These are phyloP conservation scores for Steinernema feltiae DNA, from an alignment of 1,140 invertebrate species.

Conservation along the genomic window DNA sequence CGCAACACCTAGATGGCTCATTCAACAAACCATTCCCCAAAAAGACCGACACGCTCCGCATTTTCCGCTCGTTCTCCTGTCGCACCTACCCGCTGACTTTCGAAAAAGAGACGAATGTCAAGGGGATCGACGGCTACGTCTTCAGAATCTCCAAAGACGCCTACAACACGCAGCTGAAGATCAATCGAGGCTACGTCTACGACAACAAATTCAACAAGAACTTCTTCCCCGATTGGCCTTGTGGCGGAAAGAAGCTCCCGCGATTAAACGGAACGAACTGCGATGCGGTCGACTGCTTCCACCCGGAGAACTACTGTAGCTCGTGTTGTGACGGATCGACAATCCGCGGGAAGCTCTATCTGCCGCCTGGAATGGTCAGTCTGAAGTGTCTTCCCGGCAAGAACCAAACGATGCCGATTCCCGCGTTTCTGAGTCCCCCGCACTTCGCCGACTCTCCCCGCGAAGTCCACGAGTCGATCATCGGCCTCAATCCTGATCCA, in stretches of 20 bases:
- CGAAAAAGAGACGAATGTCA: slow-evolving; percentile 14
- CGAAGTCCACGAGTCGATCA: slow-evolving; percentile 2
- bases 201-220: slow-evolving; percentile 21
- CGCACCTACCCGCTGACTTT: slow-evolving; percentile 23
- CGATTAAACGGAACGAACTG: background rate
- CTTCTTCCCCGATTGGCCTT: slow-evolving; percentile 29
- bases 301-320: background rate
- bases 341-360: background rate
- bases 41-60: slow-evolving; percentile 20
- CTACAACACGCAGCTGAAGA: slow-evolving; percentile 23
- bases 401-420: background rate
- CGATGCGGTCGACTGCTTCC: background rate
- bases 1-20: slow-evolving; percentile 27
- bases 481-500: slow-evolving; percentile 20
- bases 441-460: slow-evolving; percentile 24
- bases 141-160: slow-evolving; percentile 30
- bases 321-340: background rate
- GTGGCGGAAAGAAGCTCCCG: background rate
- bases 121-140: slow-evolving; percentile 17
- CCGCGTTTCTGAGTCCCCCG: slow-evolving; percentile 18
- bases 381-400: slow-evolving; percentile 21
- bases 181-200: slow-evolving; percentile 17
- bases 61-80: background rate
- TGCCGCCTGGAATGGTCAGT: slow-evolving; percentile 25
- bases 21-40: slow-evolving; percentile 26